Evolutionary conservation across 2,113 vertebrate species (phyloP).

Genomic region (Psephotus haematonotus): DNA sequence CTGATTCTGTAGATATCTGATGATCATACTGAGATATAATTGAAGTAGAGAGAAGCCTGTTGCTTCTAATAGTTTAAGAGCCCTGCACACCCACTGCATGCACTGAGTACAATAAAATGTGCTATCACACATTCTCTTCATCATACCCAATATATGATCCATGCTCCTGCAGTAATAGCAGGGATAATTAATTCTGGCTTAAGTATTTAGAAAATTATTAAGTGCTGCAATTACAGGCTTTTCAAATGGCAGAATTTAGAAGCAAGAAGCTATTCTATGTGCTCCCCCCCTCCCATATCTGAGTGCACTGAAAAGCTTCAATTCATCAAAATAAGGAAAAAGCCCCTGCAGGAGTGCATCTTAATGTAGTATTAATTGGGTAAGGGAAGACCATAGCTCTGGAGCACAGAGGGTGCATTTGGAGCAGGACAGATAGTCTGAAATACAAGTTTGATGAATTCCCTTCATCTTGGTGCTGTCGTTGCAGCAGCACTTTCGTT

Average conservation of each 20-base stretch:
- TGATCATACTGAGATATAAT: conserved; percentile 14
- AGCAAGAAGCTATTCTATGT: neutral
- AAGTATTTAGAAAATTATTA: conserved; percentile 54
- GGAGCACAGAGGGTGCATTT: conserved; percentile 28
- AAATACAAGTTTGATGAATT: conserved; percentile 40
- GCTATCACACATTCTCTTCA: conserved; percentile 4
- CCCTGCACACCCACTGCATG: conserved; percentile 26
- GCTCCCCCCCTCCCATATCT: neutral
- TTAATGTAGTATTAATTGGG: conserved; percentile 50
- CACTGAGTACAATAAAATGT: conserved; percentile 14
- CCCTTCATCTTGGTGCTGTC: conserved; percentile 24
- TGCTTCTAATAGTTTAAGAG: conserved; percentile 49
- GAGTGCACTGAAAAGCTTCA: neutral
- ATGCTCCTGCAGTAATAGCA: conserved; percentile 20
- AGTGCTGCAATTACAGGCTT: conserved; percentile 57
- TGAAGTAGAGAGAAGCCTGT: conserved; percentile 13
- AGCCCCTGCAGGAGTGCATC: conserved; percentile 36
- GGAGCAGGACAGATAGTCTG: conserved; percentile 31
- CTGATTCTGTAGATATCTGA: neutral
- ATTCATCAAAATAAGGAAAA: neutral
- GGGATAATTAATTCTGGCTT: conserved; percentile 61
- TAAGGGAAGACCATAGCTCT: neutral
- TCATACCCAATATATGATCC: conserved; percentile 26
- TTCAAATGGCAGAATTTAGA: conserved; percentile 19
- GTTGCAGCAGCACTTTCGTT: conserved; percentile 39